Evolutionary conservation across 2,113 vertebrate genomes (phyloP), one percentile per base, ranked within the genome.

Genomic region (Hemibagrus wyckioides): DNA sequence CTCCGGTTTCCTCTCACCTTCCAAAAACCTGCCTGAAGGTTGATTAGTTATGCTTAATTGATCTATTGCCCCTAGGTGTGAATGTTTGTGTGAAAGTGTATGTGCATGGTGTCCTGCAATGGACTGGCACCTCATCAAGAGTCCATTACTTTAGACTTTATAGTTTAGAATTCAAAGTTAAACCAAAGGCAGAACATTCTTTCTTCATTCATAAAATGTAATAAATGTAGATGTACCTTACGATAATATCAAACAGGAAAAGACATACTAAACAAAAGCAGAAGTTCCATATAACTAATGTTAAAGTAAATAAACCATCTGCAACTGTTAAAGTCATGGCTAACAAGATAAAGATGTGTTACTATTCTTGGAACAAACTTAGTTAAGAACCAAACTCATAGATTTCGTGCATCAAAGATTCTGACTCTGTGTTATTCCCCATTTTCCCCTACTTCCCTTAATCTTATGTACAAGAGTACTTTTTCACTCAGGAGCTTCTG

Each of bases 321-420:
- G n/a, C 71, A 88, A 84, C 28, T 17, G 19, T 39, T 87, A 48
- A 87, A 54, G 83, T 89, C 39, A 39, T 30, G 0, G 52, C 50
- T 88, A 82, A 83, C n/a, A 50, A 48, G 67, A 80, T 80, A 85
- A 65, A 80, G 87, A 79, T 93, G 83, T 86, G 25, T 91, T 87
- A 88, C 80, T 39, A 71, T 69, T 77, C 17, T 13, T 79, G 69
- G 86, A 69, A 79, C 33, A 71, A 21, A 56, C 2, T 28, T 80
- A 28, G 21, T 44, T 48, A 65, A 82, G 69, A 48, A 21, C 6
- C n/a, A 52, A 48, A 21, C 57, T 13, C 30, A 9, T 41, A 61
- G 23, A 59, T 82, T 65, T 67, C 3, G 28, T 76, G 19, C 48
- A 54, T 63, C 59, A 84, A 87, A 82, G 44, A 67, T 36, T 69